A percentile compares a stretch with the other conserved stretches of the same genome.
Conservation (phyloP, 2,113 vertebrate species). For the Ceyx margarethae region DNA sequence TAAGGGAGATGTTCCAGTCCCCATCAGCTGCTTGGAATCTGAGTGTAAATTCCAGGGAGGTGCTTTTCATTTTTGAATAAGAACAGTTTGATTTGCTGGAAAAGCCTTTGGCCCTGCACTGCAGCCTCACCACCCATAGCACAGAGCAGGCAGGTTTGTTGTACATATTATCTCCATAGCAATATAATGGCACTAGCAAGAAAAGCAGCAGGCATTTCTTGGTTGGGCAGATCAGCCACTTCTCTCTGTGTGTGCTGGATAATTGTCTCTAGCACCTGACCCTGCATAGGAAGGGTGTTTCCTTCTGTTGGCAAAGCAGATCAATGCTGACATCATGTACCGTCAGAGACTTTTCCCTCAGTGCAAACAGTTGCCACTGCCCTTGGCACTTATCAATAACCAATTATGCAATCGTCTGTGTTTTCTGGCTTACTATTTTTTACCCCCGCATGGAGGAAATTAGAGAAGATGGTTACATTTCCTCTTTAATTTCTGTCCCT, state of each 20-base stretch:
- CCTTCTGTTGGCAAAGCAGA: conserved; percentile 32
- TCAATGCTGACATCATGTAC: neutral
- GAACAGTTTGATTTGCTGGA: neutral
- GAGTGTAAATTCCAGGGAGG: neutral
- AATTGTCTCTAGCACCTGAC: neutral
- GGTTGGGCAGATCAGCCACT: neutral
- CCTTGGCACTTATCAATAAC: conserved; percentile 27
- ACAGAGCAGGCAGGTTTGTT: neutral
- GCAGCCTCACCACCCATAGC: neutral
- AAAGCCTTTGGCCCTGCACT: neutral
- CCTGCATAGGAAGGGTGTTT: neutral
- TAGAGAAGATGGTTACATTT: conserved; percentile 11
- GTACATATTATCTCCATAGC: neutral
- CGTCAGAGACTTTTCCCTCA: conserved; percentile 3
- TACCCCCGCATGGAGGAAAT: neutral
- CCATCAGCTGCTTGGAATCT: neutral
- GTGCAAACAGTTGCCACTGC: conserved; percentile 1
- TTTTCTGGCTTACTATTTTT: conserved; percentile 4
- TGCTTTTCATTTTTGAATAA: neutral
- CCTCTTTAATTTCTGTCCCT: neutral
- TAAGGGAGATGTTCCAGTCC: neutral
- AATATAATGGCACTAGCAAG: neutral
- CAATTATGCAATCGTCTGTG: conserved; percentile 14
- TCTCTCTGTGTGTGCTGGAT: neutral
- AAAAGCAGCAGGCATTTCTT: neutral